Evolutionary conservation across 2,888 invertebrate species (phyloP), one percentile per base, ranked within the genome.

Genomic region (Malthinus flaveolus): DNA sequence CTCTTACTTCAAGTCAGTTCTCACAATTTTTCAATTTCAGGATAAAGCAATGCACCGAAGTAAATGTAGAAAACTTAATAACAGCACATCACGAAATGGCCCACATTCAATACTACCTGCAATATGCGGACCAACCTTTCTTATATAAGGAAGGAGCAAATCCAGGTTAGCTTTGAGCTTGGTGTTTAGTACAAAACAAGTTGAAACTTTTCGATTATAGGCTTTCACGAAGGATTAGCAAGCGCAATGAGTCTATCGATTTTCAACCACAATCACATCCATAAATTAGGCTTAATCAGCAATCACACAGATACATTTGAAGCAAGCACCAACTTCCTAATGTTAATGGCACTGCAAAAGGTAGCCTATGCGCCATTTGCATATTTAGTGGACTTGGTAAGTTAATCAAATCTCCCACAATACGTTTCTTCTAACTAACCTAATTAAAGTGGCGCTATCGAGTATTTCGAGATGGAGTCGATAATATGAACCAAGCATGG

Each of bases 51-150:
- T 93, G 93, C 73, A 91, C 92, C 0, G 87, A 87, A 71, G 85
- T 91, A 4, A 87, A 87, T 3, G 87, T 89, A 85, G 87, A 89
- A 10, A 89, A 91, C 74, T 79, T 93, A 35, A 79, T 91, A 13
- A 88, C 89, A 0, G 86, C 88, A 0, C 92, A 93, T 72, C 91
- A 91, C 68, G 92, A 93, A 79, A 89, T 93, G 88, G 87, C 91
- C 0, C 91, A 92, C 72, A 81, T 92, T 0, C 88, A 93, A 70
- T 93, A 93, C 73, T 92, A 89, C 71, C 79, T 91, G 37, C 88
- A 91, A 64, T 93, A 93, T 72, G 81, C 87, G 0, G 85, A 89
- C 44, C 89, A 89, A 67, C 89, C 90, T 0, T 84, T 86, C 63
- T 74, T 90, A 7, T 94, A 90, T 78, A 82, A 91, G 56, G 88